A percentile compares a stretch with the other conserved stretches of the same genome.
Conservation (phyloP, 2,888 invertebrate genomes). For the Napeogenes sylphis region DNA sequence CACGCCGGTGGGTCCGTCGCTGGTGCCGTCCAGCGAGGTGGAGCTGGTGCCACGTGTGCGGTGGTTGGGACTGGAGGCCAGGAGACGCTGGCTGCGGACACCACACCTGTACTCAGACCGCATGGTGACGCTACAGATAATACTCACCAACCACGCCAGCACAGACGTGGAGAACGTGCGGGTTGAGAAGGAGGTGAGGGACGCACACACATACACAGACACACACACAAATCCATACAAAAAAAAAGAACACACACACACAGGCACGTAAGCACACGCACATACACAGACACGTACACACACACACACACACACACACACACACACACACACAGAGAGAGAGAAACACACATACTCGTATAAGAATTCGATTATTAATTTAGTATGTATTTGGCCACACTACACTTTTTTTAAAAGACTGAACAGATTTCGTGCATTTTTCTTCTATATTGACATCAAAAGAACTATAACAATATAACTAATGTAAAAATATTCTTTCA, state of each 20-base stretch:
- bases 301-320: no score
- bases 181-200: slow-evolving; percentile 82
- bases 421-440: no score
- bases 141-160: slow-evolving; percentile 84
- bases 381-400: no score
- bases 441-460: no score
- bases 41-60: slow-evolving; percentile 85
- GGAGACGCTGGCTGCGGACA: slow-evolving; percentile 83
- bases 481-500: slow-evolving; percentile 29
- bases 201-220: neutral
- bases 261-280: no score
- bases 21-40: slow-evolving; percentile 76
- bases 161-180: slow-evolving; percentile 83
- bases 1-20: slow-evolving; percentile 78
- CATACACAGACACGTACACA: no score
- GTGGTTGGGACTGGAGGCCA: slow-evolving; percentile 81
- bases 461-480: neutral
- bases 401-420: no score
- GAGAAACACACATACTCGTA: no score
- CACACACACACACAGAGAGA: no score
- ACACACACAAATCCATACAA: no score
- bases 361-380: no score
- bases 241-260: no score
- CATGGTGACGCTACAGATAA: slow-evolving; percentile 89
- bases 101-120: slow-evolving; percentile 88